Evolutionary conservation across 2,797 vertebrate species (phyloP).

Genomic region (Lophius americanus): DNA sequence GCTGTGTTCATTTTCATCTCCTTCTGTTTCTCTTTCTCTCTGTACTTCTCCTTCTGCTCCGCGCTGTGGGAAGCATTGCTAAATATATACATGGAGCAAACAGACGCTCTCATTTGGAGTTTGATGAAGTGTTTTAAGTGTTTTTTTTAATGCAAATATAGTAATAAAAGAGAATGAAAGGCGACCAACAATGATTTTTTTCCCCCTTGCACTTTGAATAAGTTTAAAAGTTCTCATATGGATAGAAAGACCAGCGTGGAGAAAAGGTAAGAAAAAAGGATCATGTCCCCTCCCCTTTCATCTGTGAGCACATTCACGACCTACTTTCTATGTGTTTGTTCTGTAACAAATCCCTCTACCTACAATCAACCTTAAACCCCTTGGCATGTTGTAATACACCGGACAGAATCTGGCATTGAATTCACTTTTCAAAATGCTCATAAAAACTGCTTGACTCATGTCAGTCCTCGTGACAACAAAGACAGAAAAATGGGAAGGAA

Average conservation of each 20-base stretch:
- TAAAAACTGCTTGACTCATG: conserved; percentile 35
- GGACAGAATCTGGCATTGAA: conserved; percentile 45
- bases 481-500: conserved; percentile 5
- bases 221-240: conserved; percentile 21
- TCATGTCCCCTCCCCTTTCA: conserved; percentile 56
- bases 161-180: conserved; percentile 44
- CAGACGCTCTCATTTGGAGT: conserved; percentile 63
- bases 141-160: conserved; percentile 63
- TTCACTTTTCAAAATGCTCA: conserved; percentile 29
- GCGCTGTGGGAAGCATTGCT: conserved; percentile 75
- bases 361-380: conserved; percentile 56
- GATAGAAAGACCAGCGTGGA: conserved; percentile 17
- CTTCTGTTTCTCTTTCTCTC: conserved; percentile 67
- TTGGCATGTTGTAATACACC: conserved; percentile 57
- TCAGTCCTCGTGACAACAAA: conserved; percentile 52
- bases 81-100: conserved; percentile 77
- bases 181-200: conserved; percentile 12
- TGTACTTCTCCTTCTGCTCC: conserved; percentile 53
- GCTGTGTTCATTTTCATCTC: conserved; percentile 77
- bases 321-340: conserved; percentile 74
- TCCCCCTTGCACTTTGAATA: conserved; percentile 29
- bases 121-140: conserved; percentile 58
- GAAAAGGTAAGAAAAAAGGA: conserved; percentile 35
- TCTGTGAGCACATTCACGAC: conserved; percentile 74
- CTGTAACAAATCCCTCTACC: conserved; percentile 62